Percentiles rank a stretch among this genome's conserved stretches.
Conservation (phyloP, 1,140 invertebrate species). For the Drosophila ohnishii region DNA sequence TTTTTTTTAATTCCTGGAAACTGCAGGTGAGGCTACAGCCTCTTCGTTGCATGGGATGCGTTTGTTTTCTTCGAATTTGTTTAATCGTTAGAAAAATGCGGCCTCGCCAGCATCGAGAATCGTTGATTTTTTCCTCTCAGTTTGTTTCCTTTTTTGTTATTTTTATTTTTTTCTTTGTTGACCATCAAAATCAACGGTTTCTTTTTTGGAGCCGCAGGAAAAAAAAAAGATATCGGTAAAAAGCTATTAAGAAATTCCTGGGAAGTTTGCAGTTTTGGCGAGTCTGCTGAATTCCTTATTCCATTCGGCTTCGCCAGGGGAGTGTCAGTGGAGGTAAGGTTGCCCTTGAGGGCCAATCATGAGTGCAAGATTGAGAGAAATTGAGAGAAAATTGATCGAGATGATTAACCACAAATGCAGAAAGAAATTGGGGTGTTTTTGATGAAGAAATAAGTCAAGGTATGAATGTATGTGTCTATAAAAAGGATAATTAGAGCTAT, state of each 20-base stretch:
- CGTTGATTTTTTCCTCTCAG: constrained; percentile 4
- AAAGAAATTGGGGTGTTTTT: background rate
- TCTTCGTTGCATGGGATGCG: constrained; percentile 74
- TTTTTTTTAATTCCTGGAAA: constrained; percentile 62
- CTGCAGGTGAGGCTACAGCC: constrained; percentile 70
- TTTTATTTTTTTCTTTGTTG: constrained; percentile 11
- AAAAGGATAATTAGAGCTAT: background rate
- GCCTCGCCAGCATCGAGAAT: constrained; percentile 35
- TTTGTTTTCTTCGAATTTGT: constrained; percentile 82
- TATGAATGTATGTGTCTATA: background rate
- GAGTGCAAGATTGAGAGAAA: constrained; percentile 24
- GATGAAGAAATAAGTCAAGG: background rate
- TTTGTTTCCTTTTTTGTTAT: constrained; percentile 9
- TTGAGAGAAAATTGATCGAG: constrained; percentile 36
- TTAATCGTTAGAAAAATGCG: constrained; percentile 82
- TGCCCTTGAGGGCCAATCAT: constrained; percentile 40
- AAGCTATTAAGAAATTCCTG: constrained; percentile 80
- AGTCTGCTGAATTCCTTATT: constrained; percentile 37
- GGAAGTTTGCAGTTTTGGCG: constrained; percentile 72
- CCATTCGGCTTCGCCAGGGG: background rate
- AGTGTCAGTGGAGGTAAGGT: background rate
- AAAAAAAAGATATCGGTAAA: constrained; percentile 75
- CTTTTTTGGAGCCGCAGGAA: constrained; percentile 28
- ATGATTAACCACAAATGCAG: background rate
- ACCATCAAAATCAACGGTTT: constrained; percentile 76